phyloP scores from a whole-genome alignment of 2,113 vertebrate genomes.

The Charina bottae region DNA sequence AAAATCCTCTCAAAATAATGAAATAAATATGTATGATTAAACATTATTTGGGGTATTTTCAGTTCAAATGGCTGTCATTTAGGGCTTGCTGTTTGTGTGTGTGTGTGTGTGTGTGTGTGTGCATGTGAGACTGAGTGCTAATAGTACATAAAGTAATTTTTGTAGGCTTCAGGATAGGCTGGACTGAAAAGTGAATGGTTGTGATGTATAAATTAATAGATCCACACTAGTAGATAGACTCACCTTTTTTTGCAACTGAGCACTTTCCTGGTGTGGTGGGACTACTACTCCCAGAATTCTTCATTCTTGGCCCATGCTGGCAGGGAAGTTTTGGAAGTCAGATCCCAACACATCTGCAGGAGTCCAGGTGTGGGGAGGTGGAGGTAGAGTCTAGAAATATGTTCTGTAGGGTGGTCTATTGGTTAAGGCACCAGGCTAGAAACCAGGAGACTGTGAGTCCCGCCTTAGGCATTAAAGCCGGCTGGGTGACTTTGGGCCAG shows the following conservation, averaged over 20 bases:
- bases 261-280: neutral
- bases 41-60: neutral
- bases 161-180: neutral
- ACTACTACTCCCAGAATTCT: neutral
- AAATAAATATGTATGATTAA: conserved; percentile 8
- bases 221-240: neutral
- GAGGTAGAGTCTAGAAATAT: neutral
- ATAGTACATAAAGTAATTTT: neutral
- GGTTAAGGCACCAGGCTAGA: no score
- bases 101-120: neutral
- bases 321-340: neutral
- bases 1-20: neutral
- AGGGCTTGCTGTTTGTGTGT: neutral
- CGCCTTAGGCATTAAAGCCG: no score
- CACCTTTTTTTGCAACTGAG: neutral
- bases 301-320: neutral
- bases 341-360: neutral
- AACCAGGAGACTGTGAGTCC: no score
- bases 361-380: neutral
- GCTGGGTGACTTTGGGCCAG: no score
- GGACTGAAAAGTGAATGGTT: neutral
- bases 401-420: no score
- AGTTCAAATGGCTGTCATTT: conserved; percentile 2
- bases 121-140: neutral
- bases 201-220: neutral